Percentiles rank a stretch among this genome's conserved stretches.
phyloP scores from a whole-genome alignment of 2,888 invertebrate species.

The Epinotia nisella region DNA sequence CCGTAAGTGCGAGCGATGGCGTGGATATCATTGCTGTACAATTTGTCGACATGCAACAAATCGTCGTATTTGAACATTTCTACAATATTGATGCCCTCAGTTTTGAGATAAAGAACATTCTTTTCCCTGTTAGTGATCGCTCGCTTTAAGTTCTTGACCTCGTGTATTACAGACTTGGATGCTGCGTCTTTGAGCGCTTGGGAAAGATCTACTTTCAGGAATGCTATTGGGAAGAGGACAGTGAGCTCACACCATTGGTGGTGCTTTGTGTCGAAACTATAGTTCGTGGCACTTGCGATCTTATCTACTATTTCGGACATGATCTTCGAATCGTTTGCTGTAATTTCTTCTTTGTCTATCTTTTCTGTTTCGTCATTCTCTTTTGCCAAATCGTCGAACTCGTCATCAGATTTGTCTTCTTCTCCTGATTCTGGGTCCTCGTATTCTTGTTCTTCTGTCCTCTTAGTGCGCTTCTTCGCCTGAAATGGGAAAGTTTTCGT shows the following conservation, averaged over 20 bases:
- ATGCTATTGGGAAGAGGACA: slow-evolving; percentile 86
- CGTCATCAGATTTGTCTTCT: slow-evolving; percentile 82
- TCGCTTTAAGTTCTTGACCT: slow-evolving; percentile 91
- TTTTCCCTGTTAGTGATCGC: slow-evolving; percentile 92
- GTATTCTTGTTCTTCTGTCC: slow-evolving; percentile 87
- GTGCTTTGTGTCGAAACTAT: slow-evolving; percentile 90
- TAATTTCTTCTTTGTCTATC: slow-evolving; percentile 56
- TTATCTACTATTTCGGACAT: slow-evolving; percentile 73
- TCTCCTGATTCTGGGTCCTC: slow-evolving; percentile 87
- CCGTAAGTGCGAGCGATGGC: slow-evolving; percentile 96
- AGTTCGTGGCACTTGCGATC: slow-evolving; percentile 83
- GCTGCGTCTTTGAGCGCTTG: slow-evolving; percentile 90
- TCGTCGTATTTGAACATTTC: slow-evolving; percentile 94
- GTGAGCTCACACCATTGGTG: slow-evolving; percentile 94
- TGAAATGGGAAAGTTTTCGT: slow-evolving; percentile 53
- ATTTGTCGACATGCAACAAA: slow-evolving; percentile 90
- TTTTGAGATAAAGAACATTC: slow-evolving; percentile 89
- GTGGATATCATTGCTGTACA: slow-evolving; percentile 98
- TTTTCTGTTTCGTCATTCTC: slow-evolving; percentile 59
- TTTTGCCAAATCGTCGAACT: slow-evolving; percentile 60
- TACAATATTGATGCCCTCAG: slow-evolving; percentile 97
- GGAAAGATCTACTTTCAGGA: slow-evolving; percentile 88
- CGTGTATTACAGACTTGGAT: slow-evolving; percentile 89
- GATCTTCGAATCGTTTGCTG: slow-evolving; percentile 62
- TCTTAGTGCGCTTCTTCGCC: slow-evolving; percentile 83